Conservation (phyloP, 53 echinoderm and acorn worm species). For the Hippasteria phrygiana region DNA sequence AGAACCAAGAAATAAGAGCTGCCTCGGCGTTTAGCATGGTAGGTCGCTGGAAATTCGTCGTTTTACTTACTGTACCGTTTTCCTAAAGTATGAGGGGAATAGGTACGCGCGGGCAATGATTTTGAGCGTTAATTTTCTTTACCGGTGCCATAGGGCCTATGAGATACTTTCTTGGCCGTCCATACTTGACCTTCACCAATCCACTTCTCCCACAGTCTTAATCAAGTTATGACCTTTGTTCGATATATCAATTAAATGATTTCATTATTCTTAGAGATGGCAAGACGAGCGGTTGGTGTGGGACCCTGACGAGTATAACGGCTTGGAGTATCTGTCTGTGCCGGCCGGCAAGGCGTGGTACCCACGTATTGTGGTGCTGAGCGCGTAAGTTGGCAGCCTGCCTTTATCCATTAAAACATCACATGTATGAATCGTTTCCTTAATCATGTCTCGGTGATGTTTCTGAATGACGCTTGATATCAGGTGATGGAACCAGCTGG, state of each 20-base stretch:
- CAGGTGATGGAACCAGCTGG: too few species aligned
- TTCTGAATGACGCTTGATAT: background rate
- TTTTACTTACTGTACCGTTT: too few species aligned
- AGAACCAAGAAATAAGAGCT: background rate
- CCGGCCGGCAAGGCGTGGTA: conserved; percentile 22
- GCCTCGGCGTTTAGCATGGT: conserved; percentile 31
- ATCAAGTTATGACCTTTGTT: too few species aligned
- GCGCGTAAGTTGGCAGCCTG: background rate
- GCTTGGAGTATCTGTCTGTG: conserved; percentile 14
- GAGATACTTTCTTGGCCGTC: too few species aligned
- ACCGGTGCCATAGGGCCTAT: too few species aligned
- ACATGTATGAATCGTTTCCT: too few species aligned
- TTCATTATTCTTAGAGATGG: conserved; percentile 20
- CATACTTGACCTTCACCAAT: too few species aligned
- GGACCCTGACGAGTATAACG: conserved; percentile 16
- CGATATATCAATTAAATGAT: background rate
- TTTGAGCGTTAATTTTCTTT: too few species aligned
- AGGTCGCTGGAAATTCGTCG: background rate
- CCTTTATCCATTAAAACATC: background rate
- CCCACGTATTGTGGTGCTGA: conserved; percentile 8
- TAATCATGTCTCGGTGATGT: background rate
- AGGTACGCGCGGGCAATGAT: background rate
- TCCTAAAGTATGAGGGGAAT: background rate
- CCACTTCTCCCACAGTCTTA: too few species aligned
- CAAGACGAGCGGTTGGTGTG: conserved; percentile 33